Evolutionary conservation across 2,113 vertebrate species (phyloP).

Genomic region (Crotalus tigris): DNA sequence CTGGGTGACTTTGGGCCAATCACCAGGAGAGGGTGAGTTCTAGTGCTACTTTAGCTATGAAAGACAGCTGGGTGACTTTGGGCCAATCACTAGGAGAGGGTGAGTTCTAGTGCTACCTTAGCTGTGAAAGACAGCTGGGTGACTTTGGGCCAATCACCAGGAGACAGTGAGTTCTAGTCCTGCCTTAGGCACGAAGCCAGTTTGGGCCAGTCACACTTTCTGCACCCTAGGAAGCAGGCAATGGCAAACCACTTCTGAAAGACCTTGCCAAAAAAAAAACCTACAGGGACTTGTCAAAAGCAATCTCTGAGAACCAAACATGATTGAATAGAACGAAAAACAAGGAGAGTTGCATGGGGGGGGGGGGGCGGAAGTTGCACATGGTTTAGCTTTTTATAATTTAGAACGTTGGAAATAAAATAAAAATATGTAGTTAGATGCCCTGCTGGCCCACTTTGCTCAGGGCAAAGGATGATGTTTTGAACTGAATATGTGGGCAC

Average conservation of each 20-base stretch:
- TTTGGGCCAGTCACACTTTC: neutral
- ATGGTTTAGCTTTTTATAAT: neutral
- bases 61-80: too few relatives aligned
- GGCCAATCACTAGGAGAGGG: too few relatives aligned
- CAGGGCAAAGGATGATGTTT: neutral
- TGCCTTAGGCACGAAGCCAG: too few relatives aligned
- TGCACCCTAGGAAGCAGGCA: neutral
- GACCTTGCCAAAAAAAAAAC: neutral
- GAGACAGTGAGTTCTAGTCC: too few relatives aligned
- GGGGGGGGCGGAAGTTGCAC: neutral
- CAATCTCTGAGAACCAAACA: neutral
- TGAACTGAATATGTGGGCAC: neutral
- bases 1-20: too few relatives aligned
- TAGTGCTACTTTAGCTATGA: too few relatives aligned
- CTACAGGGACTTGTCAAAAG: neutral
- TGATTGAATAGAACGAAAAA: neutral
- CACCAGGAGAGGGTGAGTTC: too few relatives aligned
- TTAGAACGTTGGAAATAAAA: neutral
- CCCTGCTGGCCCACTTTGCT: neutral
- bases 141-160: too few relatives aligned
- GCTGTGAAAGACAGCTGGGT: too few relatives aligned
- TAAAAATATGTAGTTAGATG: neutral
- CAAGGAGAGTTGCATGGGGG: neutral
- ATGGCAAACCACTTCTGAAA: neutral
- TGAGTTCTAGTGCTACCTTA: too few relatives aligned